Evolutionary conservation across 2,113 vertebrate genomes (phyloP), one percentile per base, ranked within the genome.

Genomic region (Epinephelus cyanopodus): DNA sequence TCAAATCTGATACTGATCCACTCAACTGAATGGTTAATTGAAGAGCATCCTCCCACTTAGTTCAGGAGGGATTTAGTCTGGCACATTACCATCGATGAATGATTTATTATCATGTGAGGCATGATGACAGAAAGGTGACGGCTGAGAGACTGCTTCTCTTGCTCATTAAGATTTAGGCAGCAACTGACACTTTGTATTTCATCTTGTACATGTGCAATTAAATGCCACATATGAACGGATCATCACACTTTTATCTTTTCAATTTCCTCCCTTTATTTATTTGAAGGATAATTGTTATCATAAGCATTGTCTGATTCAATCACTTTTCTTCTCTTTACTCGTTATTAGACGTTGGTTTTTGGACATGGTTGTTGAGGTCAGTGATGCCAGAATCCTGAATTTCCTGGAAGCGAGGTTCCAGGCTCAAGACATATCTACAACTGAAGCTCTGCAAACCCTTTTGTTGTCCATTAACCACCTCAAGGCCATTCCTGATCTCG

Each of bases 281-380:
- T 63, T 57, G 12, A 56, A 56, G 23, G 2, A 50, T 23, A 13
- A 37, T 67, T 25, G 8, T 75, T 17, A 54, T 76, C 37, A 21
- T 10, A 13, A 52, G 6, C n/a, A 53, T 27, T 33, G 1, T 33
- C 29, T 18, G 0, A 37, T 33, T 63, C 5, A 10, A 57, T 42
- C 0, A 1, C 10, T 48, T 57, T 33, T 42, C 39, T 67, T 6
- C 3, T 45, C 19, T 63, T 33, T 7, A 23, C 61, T 80, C 12
- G 19, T 39, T 79, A 25, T 45, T 79, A 98, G 97, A 86, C 86
- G 90, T 0, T 96, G 95, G 95, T 92, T 98, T 62, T 82, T 96
- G 90, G 95, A 95, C 75, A 88, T 89, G 18, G 27, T 96, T 67
- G 90, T 92, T 67, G 93, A 93, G 0, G 60, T 95, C 9, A 94